Conservation (phyloP, 2,888 invertebrate species). For the Epicampocera succincta region DNA sequence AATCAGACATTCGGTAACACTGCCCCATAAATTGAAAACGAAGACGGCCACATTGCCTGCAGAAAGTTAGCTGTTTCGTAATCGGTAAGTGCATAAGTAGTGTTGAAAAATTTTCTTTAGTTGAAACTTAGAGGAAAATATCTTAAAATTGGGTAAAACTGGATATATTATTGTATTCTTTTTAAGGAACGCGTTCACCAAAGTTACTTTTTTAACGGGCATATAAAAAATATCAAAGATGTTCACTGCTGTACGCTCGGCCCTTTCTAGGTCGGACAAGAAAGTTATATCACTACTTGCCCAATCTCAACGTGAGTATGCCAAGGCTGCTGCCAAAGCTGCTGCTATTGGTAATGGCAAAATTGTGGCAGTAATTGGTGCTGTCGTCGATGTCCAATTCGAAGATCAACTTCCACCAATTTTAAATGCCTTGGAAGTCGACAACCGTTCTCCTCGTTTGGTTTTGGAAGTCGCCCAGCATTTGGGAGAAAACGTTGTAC, state of each 20-base stretch:
- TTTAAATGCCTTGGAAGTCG: constrained; percentile 95
- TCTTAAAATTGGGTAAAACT: constrained; percentile 33
- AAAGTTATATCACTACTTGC: constrained; percentile 75
- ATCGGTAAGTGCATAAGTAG: constrained; percentile 72
- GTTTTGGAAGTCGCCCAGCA: constrained; percentile 92
- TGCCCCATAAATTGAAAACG: constrained; percentile 71
- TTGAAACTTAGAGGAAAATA: constrained; percentile 61
- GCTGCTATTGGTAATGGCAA: constrained; percentile 72
- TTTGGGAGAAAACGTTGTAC: constrained; percentile 93
- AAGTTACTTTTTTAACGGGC: constrained; percentile 63
- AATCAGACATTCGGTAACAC: constrained; percentile 68
- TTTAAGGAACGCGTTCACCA: constrained; percentile 63
- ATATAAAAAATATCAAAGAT: constrained; percentile 69
- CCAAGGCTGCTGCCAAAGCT: constrained; percentile 73
- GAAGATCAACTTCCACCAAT: constrained; percentile 94
- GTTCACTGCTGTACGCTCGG: constrained; percentile 74
- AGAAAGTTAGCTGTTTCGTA: constrained; percentile 74
- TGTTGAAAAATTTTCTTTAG: constrained; percentile 61
- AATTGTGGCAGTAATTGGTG: constrained; percentile 96
- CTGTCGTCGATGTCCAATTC: constrained; percentile 98
- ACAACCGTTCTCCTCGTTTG: constrained; percentile 88
- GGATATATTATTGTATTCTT: constrained; percentile 57
- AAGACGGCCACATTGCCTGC: constrained; percentile 72
- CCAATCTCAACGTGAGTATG: constrained; percentile 74
- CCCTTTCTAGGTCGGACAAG: constrained; percentile 73